Evolutionary conservation across 2,113 vertebrate genomes (phyloP).

Genomic region (Mormyrus iriodes): DNA sequence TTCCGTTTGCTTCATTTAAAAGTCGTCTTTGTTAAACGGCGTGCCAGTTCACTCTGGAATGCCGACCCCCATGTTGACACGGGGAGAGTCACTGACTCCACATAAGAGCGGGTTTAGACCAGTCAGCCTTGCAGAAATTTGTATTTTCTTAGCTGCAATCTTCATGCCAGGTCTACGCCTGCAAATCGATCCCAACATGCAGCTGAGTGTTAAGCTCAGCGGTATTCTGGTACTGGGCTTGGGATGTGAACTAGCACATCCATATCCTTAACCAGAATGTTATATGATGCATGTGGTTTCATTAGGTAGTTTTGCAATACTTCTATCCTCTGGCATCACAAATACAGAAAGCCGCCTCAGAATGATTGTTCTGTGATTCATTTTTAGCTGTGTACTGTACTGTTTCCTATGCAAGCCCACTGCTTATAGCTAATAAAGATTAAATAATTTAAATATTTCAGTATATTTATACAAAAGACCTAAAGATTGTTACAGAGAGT

Average conservation of each 20-base stretch:
- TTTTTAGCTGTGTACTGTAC: background rate
- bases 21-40: conserved; percentile 22
- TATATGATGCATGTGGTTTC: background rate
- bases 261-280: background rate
- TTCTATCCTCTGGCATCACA: background rate
- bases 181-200: background rate
- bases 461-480: too few relatives aligned
- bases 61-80: conserved; percentile 21
- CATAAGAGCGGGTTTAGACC: conserved; percentile 5
- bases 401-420: background rate
- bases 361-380: background rate
- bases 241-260: too few relatives aligned
- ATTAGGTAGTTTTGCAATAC: background rate
- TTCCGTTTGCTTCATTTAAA: conserved; percentile 19
- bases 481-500: background rate
- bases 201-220: background rate
- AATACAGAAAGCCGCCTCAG: background rate
- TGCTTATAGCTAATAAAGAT: background rate
- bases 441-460: too few relatives aligned
- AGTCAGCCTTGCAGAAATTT: background rate
- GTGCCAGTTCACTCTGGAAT: conserved; percentile 20
- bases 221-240: background rate
- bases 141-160: background rate
- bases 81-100: conserved; percentile 14
- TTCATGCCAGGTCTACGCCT: background rate